Evolutionary conservation across 2,113 vertebrate species (phyloP).

Genomic region (Misgurnus mizolepis): DNA sequence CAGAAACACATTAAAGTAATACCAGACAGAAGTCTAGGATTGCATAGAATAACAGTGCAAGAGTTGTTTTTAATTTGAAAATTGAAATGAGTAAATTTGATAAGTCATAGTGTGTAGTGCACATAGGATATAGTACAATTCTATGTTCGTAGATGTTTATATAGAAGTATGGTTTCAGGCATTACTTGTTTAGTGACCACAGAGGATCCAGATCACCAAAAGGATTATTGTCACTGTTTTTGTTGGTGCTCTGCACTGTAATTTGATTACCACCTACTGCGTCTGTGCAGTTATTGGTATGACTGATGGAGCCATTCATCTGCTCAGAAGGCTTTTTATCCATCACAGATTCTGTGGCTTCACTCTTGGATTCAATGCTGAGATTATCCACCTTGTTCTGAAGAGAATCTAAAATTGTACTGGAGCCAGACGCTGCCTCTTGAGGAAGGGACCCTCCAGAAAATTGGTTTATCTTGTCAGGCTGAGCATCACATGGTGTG

Average conservation of each 20-base stretch:
- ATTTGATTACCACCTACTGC: conserved; percentile 61
- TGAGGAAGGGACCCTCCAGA: background rate
- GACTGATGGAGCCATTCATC: background rate
- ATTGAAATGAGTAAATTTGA: background rate
- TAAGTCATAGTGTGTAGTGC: background rate
- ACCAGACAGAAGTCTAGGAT: background rate
- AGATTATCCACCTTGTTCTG: conserved; percentile 60
- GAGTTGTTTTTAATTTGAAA: background rate
- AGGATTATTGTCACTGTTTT: conserved; percentile 67
- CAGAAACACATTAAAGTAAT: conserved; percentile 1
- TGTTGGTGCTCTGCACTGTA: conserved; percentile 56
- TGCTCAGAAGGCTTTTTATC: background rate
- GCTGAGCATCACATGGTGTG: background rate
- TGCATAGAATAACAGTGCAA: background rate
- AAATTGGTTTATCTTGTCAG: background rate
- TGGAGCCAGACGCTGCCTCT: background rate
- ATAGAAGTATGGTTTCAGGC: background rate
- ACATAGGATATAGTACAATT: background rate
- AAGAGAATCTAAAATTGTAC: conserved; percentile 4
- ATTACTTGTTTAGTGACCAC: conserved; percentile 79
- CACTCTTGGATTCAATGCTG: conserved; percentile 76
- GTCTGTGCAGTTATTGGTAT: background rate
- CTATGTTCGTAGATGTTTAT: conserved; percentile 2
- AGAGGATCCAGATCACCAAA: conserved; percentile 78
- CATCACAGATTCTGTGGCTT: conserved; percentile 61